Conservation (phyloP, 2,888 invertebrate genomes). For the Nomada flava region DNA sequence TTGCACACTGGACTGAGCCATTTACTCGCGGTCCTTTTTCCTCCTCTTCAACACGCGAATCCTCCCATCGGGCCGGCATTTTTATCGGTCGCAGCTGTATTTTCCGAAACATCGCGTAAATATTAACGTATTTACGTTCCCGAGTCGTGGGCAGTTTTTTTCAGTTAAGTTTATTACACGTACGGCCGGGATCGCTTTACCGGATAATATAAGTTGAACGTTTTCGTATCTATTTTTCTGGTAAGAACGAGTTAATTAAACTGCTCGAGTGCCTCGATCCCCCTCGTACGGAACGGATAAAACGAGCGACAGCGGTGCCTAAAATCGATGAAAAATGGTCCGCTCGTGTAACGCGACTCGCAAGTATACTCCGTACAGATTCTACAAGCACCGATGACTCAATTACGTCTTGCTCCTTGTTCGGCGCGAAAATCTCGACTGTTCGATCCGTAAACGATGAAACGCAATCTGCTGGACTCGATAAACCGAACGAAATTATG, state of each 20-base stretch:
- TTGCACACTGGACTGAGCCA: constrained; percentile 40
- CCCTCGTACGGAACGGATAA: constrained; percentile 5
- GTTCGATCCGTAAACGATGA: constrained; percentile 54
- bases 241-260: constrained; percentile 58
- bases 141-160: not conserved
- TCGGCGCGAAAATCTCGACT: not conserved
- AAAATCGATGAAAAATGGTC: constrained; percentile 47
- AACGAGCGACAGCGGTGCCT: constrained; percentile 44
- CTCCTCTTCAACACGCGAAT: constrained; percentile 5
- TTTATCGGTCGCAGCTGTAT: constrained; percentile 28
- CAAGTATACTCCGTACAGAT: not conserved
- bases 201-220: constrained; percentile 35
- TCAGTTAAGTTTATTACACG: constrained; percentile 43
- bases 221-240: constrained; percentile 45
- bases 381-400: constrained; percentile 16
- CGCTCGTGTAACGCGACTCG: constrained; percentile 13
- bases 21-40: constrained; percentile 2
- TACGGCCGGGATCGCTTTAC: constrained; percentile 6
- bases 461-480: constrained; percentile 28
- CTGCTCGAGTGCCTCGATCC: not conserved
- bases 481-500: constrained; percentile 54
- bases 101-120: constrained; percentile 52
- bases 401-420: constrained; percentile 17
- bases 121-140: constrained; percentile 57
- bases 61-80: constrained; percentile 15